Conservation (phyloP, 2,113 vertebrate species). For the Eira barbara region DNA sequence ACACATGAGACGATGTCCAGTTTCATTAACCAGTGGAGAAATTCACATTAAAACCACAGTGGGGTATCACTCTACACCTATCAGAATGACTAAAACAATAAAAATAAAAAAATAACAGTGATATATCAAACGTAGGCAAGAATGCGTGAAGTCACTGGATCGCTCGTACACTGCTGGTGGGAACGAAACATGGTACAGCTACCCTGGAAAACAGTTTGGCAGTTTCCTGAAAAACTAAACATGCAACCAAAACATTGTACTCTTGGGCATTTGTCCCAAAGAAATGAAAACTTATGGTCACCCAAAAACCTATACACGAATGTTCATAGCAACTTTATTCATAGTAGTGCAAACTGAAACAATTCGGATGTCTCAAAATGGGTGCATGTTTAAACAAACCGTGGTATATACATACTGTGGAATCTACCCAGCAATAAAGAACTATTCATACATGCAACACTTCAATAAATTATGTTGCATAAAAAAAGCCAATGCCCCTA, state of each 20-base stretch:
- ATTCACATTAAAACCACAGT: neutral
- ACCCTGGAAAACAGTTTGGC: neutral
- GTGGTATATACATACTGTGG: neutral
- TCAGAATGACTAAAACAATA: neutral
- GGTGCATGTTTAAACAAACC: neutral
- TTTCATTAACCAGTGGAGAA: neutral
- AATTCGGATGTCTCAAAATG: neutral
- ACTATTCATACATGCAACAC: neutral
- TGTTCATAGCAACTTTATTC: neutral
- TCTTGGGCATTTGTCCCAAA: neutral
- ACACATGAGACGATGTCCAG: neutral
- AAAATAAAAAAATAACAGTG: neutral
- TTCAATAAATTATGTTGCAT: neutral
- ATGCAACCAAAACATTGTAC: neutral
- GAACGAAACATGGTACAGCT: neutral
- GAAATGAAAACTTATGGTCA: neutral
- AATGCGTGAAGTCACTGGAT: neutral
- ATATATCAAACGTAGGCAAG: neutral
- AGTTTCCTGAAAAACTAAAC: neutral
- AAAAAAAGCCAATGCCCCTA: neutral
- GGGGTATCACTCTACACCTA: neutral
- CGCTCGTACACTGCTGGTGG: neutral
- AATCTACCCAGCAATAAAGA: neutral
- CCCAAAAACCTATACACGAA: neutral
- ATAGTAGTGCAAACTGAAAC: neutral